A percentile compares a stretch with the other conserved stretches of the same genome.
phyloP scores from a whole-genome alignment of 2,888 invertebrate genomes.

The Ectemnius lituratus region DNA sequence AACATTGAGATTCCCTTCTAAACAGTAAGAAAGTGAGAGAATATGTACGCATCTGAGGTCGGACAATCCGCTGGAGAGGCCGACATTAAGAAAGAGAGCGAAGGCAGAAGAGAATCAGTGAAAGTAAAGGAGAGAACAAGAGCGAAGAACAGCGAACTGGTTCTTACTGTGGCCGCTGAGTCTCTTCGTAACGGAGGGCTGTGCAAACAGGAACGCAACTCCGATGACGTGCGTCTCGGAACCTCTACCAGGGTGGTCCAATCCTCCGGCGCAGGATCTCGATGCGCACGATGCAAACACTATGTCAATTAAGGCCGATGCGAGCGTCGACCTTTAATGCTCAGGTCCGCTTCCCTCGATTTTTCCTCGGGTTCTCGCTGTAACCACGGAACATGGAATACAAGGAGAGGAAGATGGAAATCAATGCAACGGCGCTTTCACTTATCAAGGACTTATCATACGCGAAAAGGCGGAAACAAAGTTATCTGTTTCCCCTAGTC shows the following conservation, averaged over 20 bases:
- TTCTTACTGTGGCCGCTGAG: conserved; percentile 25
- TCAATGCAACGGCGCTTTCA: too few relatives aligned
- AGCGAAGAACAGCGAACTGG: conserved; percentile 26
- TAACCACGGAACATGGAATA: too few relatives aligned
- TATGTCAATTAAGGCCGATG: conserved; percentile 38
- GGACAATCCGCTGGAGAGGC: too few relatives aligned
- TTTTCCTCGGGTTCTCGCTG: neutral
- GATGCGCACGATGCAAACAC: conserved; percentile 25
- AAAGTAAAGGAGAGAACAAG: neutral
- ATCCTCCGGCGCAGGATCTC: conserved; percentile 22
- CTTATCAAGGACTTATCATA: too few relatives aligned
- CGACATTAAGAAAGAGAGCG: neutral
- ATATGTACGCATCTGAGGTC: too few relatives aligned
- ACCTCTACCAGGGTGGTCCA: conserved; percentile 44
- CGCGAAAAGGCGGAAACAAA: neutral
- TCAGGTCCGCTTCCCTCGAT: conserved; percentile 4
- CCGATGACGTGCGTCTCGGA: conserved; percentile 37
- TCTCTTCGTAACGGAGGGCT: conserved; percentile 23
- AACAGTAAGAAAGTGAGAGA: too few relatives aligned
- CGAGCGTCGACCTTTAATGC: conserved; percentile 18
- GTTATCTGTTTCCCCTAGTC: too few relatives aligned
- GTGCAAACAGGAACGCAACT: conserved; percentile 35
- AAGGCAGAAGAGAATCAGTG: conserved; percentile 3
- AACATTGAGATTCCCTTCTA: too few relatives aligned
- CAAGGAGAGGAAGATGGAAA: too few relatives aligned